Conservation (phyloP, 1,140 invertebrate species). For the Oedothorax gibbosus region DNA sequence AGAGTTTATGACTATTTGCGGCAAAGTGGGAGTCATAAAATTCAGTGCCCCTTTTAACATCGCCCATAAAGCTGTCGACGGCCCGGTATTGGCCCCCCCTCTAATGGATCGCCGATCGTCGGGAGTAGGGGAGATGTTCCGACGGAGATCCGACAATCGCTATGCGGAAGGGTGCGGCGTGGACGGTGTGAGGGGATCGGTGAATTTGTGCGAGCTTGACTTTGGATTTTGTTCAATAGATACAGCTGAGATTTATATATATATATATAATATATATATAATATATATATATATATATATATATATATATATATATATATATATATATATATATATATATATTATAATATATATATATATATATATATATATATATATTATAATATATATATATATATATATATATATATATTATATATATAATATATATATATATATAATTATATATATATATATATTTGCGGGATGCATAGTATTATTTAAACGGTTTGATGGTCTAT, state of each 20-base stretch:
- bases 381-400: too few relatives aligned
- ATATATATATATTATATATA: too few relatives aligned
- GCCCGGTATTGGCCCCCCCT: conserved; percentile 8
- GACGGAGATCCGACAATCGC: conserved; percentile 7
- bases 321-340: too few relatives aligned
- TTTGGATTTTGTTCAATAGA: background rate
- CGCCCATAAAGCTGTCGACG: conserved; percentile 55
- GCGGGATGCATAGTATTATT: too few relatives aligned
- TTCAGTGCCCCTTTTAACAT: conserved; percentile 52
- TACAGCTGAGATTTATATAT: too few relatives aligned
- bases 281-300: too few relatives aligned
- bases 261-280: too few relatives aligned
- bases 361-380: too few relatives aligned
- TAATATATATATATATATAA: too few relatives aligned
- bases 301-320: too few relatives aligned
- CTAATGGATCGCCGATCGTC: background rate
- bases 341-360: too few relatives aligned
- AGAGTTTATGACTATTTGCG: conserved; percentile 52
- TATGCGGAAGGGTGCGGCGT: conserved; percentile 36
- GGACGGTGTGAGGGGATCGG: background rate
- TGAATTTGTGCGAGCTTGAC: background rate
- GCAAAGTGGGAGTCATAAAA: conserved; percentile 58
- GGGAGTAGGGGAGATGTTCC: background rate
- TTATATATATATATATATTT: too few relatives aligned
- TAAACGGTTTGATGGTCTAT: background rate